These are phyloP conservation scores for Ornithoptera alexandrae DNA, from an alignment of 2,888 invertebrate genomes.

Conservation along the genomic window DNA sequence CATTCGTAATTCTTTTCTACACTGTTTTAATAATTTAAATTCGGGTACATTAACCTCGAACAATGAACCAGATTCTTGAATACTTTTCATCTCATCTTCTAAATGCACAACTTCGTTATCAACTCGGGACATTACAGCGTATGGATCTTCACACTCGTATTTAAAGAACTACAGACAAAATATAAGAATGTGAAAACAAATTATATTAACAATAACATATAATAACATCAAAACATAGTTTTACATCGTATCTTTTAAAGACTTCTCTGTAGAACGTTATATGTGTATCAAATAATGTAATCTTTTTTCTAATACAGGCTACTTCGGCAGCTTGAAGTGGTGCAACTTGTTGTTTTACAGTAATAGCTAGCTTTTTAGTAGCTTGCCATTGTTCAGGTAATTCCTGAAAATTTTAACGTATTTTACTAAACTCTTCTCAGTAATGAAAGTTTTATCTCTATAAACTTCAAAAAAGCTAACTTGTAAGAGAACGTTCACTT, in stretches of 20 bases:
- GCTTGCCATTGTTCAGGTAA: conserved; percentile 97
- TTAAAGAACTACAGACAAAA: conserved; percentile 80
- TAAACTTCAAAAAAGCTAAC: conserved; percentile 50
- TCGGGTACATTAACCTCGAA: conserved; percentile 98
- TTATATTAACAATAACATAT: not conserved
- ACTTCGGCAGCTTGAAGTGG: conserved; percentile 97
- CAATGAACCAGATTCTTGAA: conserved; percentile 93
- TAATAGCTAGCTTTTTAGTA: conserved; percentile 94
- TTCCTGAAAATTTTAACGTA: conserved; percentile 82
- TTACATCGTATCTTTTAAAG: conserved; percentile 85
- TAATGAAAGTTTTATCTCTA: not conserved
- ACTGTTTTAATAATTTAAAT: conserved; percentile 94
- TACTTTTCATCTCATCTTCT: conserved; percentile 91
- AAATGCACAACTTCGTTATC: conserved; percentile 88
- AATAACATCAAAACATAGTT: conserved; percentile 20
- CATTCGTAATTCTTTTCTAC: conserved; percentile 93
- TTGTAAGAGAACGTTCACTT: conserved; percentile 93
- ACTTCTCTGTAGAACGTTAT: conserved; percentile 92
- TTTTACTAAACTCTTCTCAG: not conserved
- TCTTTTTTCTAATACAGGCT: conserved; percentile 91
- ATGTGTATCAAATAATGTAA: conserved; percentile 90
- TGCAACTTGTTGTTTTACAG: conserved; percentile 96
- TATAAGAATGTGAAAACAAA: not conserved
- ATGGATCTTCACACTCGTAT: conserved; percentile 87
- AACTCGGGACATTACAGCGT: conserved; percentile 87